Percentiles rank a stretch among this genome's conserved stretches.
Evolutionary conservation across 37 sponge, comb jelly and placozoan species (phyloP).

Genomic region (Theonella swinhoei): DNA sequence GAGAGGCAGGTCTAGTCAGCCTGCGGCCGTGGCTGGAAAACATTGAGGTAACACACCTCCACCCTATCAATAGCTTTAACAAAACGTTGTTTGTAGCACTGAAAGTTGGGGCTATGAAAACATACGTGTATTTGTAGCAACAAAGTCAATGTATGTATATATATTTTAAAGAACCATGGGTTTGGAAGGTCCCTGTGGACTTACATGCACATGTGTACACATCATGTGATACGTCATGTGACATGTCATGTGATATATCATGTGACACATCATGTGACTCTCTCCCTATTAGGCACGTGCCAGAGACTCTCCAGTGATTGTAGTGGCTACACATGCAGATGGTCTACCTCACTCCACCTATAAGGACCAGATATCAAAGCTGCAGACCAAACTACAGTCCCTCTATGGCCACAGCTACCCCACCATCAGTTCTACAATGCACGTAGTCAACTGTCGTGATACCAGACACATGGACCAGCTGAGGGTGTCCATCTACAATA

Average conservation of each 20-base stretch:
- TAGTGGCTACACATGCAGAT: conserved; percentile 84
- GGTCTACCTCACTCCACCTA: conserved; percentile 3
- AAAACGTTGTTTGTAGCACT: too few species aligned
- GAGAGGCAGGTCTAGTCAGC: conserved; percentile 62
- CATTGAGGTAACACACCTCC: conserved; percentile 66
- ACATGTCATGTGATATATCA: too few species aligned
- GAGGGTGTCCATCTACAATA: conserved; percentile 64
- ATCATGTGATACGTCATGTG: too few species aligned
- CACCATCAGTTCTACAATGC: neutral
- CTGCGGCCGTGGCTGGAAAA: conserved; percentile 86
- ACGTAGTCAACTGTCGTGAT: conserved; percentile 53
- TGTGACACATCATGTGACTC: neutral
- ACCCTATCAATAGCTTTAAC: too few species aligned
- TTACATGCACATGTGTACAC: too few species aligned
- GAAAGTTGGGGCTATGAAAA: too few species aligned
- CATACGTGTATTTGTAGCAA: too few species aligned
- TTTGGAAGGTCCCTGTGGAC: too few species aligned
- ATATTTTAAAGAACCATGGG: too few species aligned
- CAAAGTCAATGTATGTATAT: too few species aligned
- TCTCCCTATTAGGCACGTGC: conserved; percentile 43
- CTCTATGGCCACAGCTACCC: conserved; percentile 51
- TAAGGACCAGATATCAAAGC: neutral
- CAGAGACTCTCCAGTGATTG: conserved; percentile 69
- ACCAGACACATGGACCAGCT: conserved; percentile 33
- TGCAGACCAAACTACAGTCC: conserved; percentile 29